Percentiles rank a stretch among this genome's conserved stretches.
Evolutionary conservation across 2,113 vertebrate genomes (phyloP).

Genomic region (Otus sunia): DNA sequence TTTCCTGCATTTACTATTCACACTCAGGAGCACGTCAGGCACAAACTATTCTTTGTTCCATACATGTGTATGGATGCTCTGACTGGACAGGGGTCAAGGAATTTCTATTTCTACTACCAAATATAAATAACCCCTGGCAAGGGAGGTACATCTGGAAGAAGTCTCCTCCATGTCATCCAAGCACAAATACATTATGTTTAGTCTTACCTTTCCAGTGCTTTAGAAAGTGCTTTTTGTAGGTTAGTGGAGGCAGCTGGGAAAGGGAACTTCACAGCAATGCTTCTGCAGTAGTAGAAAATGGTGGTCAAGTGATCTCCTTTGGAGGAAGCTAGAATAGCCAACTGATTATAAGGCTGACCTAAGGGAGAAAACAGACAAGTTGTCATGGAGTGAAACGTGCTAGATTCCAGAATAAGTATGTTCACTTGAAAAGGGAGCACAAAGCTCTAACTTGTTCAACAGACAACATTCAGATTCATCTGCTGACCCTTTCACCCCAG

Average conservation of each 20-base stretch:
- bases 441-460: neutral
- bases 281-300: slow-evolving; percentile 99
- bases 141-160: neutral
- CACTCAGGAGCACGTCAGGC: neutral
- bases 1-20: neutral
- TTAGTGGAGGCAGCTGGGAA: slow-evolving; percentile 99
- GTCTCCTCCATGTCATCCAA: neutral
- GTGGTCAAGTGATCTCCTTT: slow-evolving; percentile 99
- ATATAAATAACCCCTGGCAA: neutral
- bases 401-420: neutral
- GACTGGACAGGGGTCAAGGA: fast-evolving
- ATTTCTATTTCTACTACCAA: neutral
- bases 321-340: slow-evolving; percentile 98
- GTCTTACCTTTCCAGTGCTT: slow-evolving; percentile 95
- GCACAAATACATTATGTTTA: neutral
- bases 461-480: neutral
- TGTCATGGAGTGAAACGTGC: neutral
- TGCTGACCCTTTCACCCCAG: neutral
- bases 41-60: neutral
- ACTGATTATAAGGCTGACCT: slow-evolving; percentile 99
- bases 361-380: slow-evolving; percentile 8
- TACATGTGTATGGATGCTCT: neutral
- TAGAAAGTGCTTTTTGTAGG: slow-evolving; percentile 98
- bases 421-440: neutral
- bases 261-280: slow-evolving; percentile 98